Percentiles rank a stretch among this genome's conserved stretches.
These are phyloP conservation scores for Eulemur coronatus DNA, from an alignment of 2,797 vertebrate genomes.

Conservation along the genomic window DNA sequence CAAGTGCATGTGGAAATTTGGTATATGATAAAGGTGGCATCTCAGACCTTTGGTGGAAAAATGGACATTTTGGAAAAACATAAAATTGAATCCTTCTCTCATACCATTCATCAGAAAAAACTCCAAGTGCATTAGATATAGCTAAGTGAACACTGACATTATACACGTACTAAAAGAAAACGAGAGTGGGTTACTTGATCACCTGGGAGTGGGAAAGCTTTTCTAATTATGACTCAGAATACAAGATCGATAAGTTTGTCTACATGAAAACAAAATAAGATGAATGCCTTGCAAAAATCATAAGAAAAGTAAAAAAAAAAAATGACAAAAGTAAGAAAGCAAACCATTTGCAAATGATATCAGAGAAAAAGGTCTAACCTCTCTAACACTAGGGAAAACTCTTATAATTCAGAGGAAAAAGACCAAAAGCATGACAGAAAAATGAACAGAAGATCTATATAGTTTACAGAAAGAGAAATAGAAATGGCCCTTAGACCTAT, in stretches of 20 bases:
- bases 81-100: neutral
- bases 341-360: slow-evolving; percentile 4
- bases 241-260: neutral
- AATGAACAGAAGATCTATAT: neutral
- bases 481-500: neutral
- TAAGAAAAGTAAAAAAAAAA: slow-evolving; percentile 15
- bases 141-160: neutral
- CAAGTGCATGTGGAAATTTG: neutral
- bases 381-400: neutral
- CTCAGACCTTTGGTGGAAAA: neutral
- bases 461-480: neutral
- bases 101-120: neutral
- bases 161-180: neutral
- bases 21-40: neutral
- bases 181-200: neutral
- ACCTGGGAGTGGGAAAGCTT: neutral
- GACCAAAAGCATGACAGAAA: neutral
- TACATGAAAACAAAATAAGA: slow-evolving; percentile 29
- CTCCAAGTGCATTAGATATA: neutral
- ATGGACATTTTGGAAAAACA: neutral
- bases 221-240: neutral
- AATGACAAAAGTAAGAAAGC: slow-evolving; percentile 5
- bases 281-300: neutral
- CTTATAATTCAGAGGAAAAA: neutral
- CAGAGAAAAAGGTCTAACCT: slow-evolving; percentile 13